Percentiles rank a stretch among this genome's conserved stretches.
phyloP scores from a whole-genome alignment of 2,888 invertebrate genomes.

The Tenthredo livida region DNA sequence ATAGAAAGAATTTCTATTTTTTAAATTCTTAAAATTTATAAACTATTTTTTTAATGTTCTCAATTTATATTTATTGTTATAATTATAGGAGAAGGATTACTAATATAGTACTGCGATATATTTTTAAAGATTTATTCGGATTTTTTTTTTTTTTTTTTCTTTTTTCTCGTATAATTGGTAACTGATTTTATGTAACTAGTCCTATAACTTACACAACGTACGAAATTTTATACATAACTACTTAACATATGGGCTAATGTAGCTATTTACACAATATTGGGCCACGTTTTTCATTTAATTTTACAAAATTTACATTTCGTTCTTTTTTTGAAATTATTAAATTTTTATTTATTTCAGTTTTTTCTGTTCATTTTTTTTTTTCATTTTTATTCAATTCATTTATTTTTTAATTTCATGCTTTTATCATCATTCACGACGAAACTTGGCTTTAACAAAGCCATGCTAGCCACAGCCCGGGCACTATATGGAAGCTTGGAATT shows the following conservation, averaged over 20 bases:
- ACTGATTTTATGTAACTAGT: conserved; percentile 73
- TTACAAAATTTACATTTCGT: conserved; percentile 38
- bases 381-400: conserved; percentile 18
- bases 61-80: conserved; percentile 1
- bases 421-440: conserved; percentile 19
- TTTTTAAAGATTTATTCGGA: conserved; percentile 71
- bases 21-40: background rate
- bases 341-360: conserved; percentile 33
- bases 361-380: no score
- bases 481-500: conserved; percentile 71
- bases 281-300: conserved; percentile 59
- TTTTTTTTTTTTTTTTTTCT: conserved; percentile 70
- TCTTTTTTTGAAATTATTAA: background rate
- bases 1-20: background rate
- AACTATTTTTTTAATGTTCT: background rate
- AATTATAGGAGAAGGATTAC: background rate
- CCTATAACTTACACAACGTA: conserved; percentile 75
- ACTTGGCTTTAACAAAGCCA: conserved; percentile 46
- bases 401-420: conserved; percentile 41
- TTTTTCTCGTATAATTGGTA: conserved; percentile 75
- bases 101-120: background rate
- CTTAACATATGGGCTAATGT: conserved; percentile 65
- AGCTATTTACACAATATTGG: conserved; percentile 71
- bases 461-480: conserved; percentile 59
- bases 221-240: conserved; percentile 75